phyloP scores from a whole-genome alignment of 2,888 invertebrate species.

The Drosophila buzzatii region DNA sequence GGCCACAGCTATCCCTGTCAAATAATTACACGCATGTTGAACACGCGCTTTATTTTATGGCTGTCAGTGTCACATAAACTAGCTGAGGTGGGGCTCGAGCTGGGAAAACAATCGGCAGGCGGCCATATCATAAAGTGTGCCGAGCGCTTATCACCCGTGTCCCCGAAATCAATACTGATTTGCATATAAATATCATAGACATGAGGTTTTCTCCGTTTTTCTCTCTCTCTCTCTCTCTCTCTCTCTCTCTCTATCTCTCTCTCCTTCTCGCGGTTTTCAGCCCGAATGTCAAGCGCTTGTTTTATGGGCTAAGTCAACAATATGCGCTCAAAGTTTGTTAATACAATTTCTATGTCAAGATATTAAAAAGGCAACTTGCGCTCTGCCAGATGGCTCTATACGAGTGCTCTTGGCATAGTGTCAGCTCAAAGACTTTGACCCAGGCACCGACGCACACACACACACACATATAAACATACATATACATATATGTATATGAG shows the following conservation, averaged over 20 bases:
- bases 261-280: slow-evolving; percentile 22
- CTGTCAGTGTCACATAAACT: slow-evolving; percentile 48
- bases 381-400: slow-evolving; percentile 12
- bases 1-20: slow-evolving; percentile 18
- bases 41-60: slow-evolving; percentile 56
- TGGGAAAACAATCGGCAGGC: slow-evolving; percentile 15
- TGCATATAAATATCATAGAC: slow-evolving; percentile 75
- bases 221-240: too few species aligned
- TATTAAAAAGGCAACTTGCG: slow-evolving; percentile 59
- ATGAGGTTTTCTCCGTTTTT: slow-evolving; percentile 31
- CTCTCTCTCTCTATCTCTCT: background rate
- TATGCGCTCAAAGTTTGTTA: slow-evolving; percentile 63
- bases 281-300: slow-evolving; percentile 70
- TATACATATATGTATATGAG: background rate
- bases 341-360: slow-evolving; percentile 68
- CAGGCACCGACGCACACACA: slow-evolving; percentile 11
- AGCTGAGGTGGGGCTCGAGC: slow-evolving; percentile 14
- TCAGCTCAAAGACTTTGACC: slow-evolving; percentile 50
- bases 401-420: slow-evolving; percentile 19
- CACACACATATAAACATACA: background rate
- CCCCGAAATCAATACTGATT: slow-evolving; percentile 70
- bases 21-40: slow-evolving; percentile 61
- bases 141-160: slow-evolving; percentile 75
- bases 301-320: slow-evolving; percentile 67
- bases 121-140: slow-evolving; percentile 62